Base-by-base conservation (phyloP, 2,888 invertebrate species). In the Ophion costatus region DNA sequence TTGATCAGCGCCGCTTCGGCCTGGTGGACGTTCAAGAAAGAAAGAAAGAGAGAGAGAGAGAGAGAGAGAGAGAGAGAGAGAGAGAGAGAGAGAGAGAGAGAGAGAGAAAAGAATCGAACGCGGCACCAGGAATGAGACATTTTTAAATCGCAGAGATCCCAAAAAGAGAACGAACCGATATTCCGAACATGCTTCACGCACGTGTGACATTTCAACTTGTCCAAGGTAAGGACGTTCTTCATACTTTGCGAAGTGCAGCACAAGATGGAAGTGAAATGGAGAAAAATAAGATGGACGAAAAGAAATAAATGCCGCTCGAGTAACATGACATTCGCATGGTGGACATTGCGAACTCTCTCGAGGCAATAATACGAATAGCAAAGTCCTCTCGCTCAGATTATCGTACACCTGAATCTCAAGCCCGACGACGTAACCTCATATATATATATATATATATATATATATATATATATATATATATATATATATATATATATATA, bases 381-480 rank as follows among this genome's bases (percentile, higher is more conserved):
- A 66, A 73, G 70, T 77, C 63, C 81, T 76, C 79, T 67, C 74
- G 42, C 61, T 51, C 73, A 59, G 73, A 84, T 84, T 80, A 84
- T 84, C 84, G 77, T 81, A 84, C 81, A 84, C 84, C 84, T 84
- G 84, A 77, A 84, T 84, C 84, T 77, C 57, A 24, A 73, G 61
- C 83, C 66, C 81, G 20, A 69, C 79, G 64, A 74, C 80, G 74
- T 84, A 84, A 80, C 80, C 20, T 67, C 77, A 59, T 38, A 33
- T 33, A n/a, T 20, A 14, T 38, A 51, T 17, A 11, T 11, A 11
- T 11, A 5, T 5, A 5, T 5, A 2, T 33, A 5, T 33, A 5
- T 33, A 5, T 33, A 5, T 33, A 5, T 33, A 5, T 33, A 5
- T 33, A 5, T 70, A 22, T 70, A 45, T 70, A 24, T 42, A 22